Percentiles rank a stretch among this genome's conserved stretches.
These are phyloP conservation scores for Anhinga rufa DNA, from an alignment of 2,113 vertebrate species.

Conservation along the genomic window DNA sequence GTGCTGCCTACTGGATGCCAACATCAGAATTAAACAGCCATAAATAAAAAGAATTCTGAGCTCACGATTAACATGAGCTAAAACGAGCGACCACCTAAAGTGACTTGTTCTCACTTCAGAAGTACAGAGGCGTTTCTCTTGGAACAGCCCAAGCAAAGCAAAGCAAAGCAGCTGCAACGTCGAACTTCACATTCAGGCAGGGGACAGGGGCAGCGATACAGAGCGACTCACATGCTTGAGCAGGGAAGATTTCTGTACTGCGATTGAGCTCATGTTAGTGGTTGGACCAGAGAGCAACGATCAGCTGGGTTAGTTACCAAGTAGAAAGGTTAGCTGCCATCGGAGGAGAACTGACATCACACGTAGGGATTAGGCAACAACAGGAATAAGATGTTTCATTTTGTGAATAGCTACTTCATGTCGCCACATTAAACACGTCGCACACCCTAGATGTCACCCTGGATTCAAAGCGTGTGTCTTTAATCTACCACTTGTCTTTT, in stretches of 20 bases:
- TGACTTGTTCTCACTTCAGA: background rate
- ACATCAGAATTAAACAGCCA: background rate
- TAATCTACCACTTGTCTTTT: background rate
- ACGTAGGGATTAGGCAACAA: background rate
- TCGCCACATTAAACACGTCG: background rate
- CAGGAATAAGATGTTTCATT: background rate
- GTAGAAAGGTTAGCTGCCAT: background rate
- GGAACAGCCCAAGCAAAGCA: background rate
- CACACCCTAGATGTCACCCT: background rate
- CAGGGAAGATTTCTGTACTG: background rate
- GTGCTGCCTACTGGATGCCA: background rate
- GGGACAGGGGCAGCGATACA: background rate
- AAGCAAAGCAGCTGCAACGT: background rate
- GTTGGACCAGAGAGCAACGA: background rate
- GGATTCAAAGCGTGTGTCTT: background rate
- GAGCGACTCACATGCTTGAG: background rate
- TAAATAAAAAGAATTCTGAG: background rate
- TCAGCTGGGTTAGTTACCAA: background rate
- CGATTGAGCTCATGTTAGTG: background rate
- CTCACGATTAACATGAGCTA: background rate
- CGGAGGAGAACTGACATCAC: background rate
- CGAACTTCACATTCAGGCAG: background rate
- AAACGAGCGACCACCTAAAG: background rate
- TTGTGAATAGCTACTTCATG: background rate
- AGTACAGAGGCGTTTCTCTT: background rate